Percentiles rank a stretch among this genome's conserved stretches.
These are phyloP conservation scores for Danio aesculapii DNA, from an alignment of 2,797 vertebrate genomes.

Conservation along the genomic window DNA sequence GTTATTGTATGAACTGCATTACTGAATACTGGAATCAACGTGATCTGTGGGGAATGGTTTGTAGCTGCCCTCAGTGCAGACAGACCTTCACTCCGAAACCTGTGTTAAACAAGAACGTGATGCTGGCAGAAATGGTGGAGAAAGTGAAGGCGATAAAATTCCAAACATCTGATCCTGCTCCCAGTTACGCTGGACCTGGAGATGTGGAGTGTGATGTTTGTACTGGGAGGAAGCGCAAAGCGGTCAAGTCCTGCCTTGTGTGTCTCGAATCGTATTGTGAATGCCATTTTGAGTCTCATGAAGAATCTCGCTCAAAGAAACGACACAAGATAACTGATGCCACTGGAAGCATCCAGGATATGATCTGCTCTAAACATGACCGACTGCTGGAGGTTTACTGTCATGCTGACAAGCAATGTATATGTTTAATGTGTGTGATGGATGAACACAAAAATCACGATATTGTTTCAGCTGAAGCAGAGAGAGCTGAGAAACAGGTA, in stretches of 20 bases:
- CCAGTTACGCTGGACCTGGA: neutral
- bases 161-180: neutral
- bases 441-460: neutral
- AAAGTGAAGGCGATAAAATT: neutral
- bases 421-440: neutral
- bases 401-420: neutral
- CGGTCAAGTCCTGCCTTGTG: neutral
- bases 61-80: too few relatives aligned
- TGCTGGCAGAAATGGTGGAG: too few relatives aligned
- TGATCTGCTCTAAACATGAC: neutral
- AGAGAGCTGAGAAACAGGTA: slow-evolving; percentile 5
- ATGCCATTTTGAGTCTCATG: neutral
- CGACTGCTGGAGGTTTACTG: neutral
- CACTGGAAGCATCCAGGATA: neutral
- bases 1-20: too few relatives aligned
- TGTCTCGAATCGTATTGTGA: slow-evolving; percentile 1
- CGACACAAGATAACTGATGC: neutral
- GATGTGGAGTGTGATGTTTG: neutral
- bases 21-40: too few relatives aligned
- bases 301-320: neutral
- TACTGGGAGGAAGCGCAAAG: neutral
- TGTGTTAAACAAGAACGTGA: too few relatives aligned
- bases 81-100: too few relatives aligned
- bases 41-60: too few relatives aligned
- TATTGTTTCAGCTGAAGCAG: neutral